These are phyloP conservation scores for Nothura maculosa DNA, from an alignment of 2,797 vertebrate species.

Conservation along the genomic window DNA sequence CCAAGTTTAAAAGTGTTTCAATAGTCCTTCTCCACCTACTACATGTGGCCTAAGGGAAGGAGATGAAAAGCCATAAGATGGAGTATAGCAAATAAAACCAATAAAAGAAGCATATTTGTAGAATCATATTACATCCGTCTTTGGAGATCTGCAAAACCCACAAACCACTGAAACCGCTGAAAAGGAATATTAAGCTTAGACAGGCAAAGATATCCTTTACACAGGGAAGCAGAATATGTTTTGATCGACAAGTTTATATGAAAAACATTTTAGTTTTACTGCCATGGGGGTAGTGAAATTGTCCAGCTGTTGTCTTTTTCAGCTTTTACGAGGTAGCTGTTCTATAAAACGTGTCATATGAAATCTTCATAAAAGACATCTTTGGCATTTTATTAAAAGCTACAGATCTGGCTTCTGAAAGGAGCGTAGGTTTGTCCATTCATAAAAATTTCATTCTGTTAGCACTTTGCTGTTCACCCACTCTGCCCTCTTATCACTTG, in stretches of 20 bases:
- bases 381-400: slow-evolving; percentile 35
- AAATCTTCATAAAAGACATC: slow-evolving; percentile 53
- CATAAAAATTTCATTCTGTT: slow-evolving; percentile 7
- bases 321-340: slow-evolving; percentile 20
- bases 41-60: slow-evolving; percentile 37
- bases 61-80: slow-evolving; percentile 44
- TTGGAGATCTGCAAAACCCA: slow-evolving; percentile 41
- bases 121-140: slow-evolving; percentile 4
- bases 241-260: slow-evolving; percentile 39
- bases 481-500: neutral
- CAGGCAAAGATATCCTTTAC: neutral
- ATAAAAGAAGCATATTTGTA: slow-evolving; percentile 48
- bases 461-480: neutral
- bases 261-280: slow-evolving; percentile 37
- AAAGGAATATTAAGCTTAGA: neutral
- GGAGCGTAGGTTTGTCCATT: neutral
- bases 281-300: slow-evolving; percentile 32
- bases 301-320: neutral
- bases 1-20: slow-evolving; percentile 1
- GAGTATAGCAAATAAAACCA: slow-evolving; percentile 49
- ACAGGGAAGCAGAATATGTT: slow-evolving; percentile 2
- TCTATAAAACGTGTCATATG: slow-evolving; percentile 49
- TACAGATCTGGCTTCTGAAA: neutral
- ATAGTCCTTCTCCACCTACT: slow-evolving; percentile 21
- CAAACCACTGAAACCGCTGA: fast-evolving